These are phyloP conservation scores for Cheilosia scutellata DNA, from an alignment of 2,888 invertebrate species.

Conservation along the genomic window DNA sequence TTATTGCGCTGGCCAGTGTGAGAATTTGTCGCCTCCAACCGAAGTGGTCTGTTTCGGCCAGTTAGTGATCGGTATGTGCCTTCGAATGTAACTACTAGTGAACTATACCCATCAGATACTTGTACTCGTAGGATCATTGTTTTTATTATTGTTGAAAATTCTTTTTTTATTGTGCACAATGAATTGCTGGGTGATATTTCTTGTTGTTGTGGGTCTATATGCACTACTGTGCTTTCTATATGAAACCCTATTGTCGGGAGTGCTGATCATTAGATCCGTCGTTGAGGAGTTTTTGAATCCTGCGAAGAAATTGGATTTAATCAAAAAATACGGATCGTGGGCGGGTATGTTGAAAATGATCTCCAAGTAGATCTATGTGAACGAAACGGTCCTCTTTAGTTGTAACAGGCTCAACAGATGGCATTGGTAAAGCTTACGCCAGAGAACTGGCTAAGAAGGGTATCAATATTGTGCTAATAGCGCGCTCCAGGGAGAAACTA, in stretches of 20 bases:
- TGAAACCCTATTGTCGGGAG: conserved; percentile 86
- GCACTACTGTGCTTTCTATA: conserved; percentile 85
- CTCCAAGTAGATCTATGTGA: no score
- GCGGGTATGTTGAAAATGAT: conserved; percentile 87
- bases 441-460: conserved; percentile 90
- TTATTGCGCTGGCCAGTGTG: conserved; percentile 32
- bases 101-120: neutral
- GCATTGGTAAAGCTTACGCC: conserved; percentile 94
- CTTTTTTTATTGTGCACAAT: conserved; percentile 38
- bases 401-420: conserved; percentile 95
- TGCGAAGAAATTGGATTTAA: conserved; percentile 85
- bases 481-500: conserved; percentile 89
- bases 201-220: conserved; percentile 86
- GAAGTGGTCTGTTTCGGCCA: conserved; percentile 29
- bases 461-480: conserved; percentile 91
- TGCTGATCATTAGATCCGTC: conserved; percentile 85
- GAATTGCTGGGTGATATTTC: conserved; percentile 31
- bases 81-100: conserved; percentile 31
- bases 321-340: conserved; percentile 91
- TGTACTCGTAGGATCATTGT: conserved; percentile 15
- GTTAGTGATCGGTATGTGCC: conserved; percentile 46
- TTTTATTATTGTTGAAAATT: conserved; percentile 11
- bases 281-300: conserved; percentile 86
- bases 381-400: conserved; percentile 85
- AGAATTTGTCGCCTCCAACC: conserved; percentile 44